These are phyloP conservation scores for Peromyscus leucopus DNA, from an alignment of 2,113 vertebrate species.

Conservation along the genomic window DNA sequence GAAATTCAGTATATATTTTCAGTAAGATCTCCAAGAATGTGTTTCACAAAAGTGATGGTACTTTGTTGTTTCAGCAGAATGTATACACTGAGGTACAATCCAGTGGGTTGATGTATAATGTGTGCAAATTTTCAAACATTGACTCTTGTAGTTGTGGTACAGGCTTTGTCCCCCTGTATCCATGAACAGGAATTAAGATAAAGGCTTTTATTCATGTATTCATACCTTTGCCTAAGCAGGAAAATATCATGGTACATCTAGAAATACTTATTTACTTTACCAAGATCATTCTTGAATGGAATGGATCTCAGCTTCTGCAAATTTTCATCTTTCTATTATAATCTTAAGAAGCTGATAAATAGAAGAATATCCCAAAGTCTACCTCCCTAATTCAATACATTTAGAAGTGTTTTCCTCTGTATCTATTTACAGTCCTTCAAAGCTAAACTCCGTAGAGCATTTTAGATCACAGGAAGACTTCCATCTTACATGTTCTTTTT, in stretches of 20 bases:
- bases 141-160: neutral
- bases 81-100: neutral
- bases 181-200: neutral
- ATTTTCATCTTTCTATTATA: neutral
- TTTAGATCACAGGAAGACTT: neutral
- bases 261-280: neutral
- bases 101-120: neutral
- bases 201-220: neutral
- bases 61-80: slow-evolving; percentile 46
- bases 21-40: slow-evolving; percentile 31
- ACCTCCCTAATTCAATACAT: neutral
- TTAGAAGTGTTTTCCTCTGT: neutral
- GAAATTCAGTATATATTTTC: neutral
- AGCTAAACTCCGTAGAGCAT: neutral
- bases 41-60: neutral
- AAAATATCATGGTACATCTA: neutral
- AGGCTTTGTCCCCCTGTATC: neutral
- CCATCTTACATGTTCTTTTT: neutral
- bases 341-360: neutral
- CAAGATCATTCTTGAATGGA: slow-evolving; percentile 40
- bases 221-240: neutral
- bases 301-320: slow-evolving; percentile 18
- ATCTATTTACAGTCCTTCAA: neutral
- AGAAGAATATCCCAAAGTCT: neutral
- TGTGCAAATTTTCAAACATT: neutral